A percentile compares a stretch with the other conserved stretches of the same genome.
phyloP scores from a whole-genome alignment of 2,797 vertebrate species.

The Pseudochromis fuscus region DNA sequence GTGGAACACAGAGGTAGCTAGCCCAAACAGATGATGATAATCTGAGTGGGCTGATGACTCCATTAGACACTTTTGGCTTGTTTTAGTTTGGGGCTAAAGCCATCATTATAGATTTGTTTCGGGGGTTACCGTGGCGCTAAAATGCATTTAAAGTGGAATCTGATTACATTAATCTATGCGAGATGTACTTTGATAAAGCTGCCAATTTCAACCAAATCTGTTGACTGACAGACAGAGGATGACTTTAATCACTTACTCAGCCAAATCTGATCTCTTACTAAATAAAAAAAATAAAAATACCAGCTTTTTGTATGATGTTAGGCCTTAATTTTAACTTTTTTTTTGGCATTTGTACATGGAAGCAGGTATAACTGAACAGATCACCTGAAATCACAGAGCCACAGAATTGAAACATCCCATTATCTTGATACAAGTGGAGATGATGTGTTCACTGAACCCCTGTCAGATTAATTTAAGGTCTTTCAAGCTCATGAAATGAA shows the following conservation, averaged over 20 bases:
- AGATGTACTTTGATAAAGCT: constrained; percentile 76
- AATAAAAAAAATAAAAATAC: constrained; percentile 41
- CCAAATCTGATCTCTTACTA: constrained; percentile 45
- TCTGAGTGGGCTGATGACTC: constrained; percentile 79
- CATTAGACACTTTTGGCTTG: constrained; percentile 80
- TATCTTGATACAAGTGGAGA: constrained; percentile 48
- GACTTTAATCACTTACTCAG: constrained; percentile 59
- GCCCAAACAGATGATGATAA: constrained; percentile 80
- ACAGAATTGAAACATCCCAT: constrained; percentile 50
- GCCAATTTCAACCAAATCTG: constrained; percentile 76
- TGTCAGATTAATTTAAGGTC: constrained; percentile 48
- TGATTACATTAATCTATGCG: constrained; percentile 79
- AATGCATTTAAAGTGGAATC: constrained; percentile 78
- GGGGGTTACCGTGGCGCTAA: constrained; percentile 61
- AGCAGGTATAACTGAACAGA: constrained; percentile 36
- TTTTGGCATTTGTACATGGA: constrained; percentile 52
- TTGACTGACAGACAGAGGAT: constrained; percentile 67
- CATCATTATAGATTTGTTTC: constrained; percentile 75
- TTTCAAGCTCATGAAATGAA: constrained; percentile 49
- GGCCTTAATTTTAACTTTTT: constrained; percentile 21
- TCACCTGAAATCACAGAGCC: constrained; percentile 11
- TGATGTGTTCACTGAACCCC: constrained; percentile 49
- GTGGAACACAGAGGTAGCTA: constrained; percentile 72
- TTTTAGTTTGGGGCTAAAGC: constrained; percentile 77
- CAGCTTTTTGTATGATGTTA: constrained; percentile 12